These are phyloP conservation scores for Volucella bombylans DNA, from an alignment of 2,888 invertebrate species.

Conservation along the genomic window DNA sequence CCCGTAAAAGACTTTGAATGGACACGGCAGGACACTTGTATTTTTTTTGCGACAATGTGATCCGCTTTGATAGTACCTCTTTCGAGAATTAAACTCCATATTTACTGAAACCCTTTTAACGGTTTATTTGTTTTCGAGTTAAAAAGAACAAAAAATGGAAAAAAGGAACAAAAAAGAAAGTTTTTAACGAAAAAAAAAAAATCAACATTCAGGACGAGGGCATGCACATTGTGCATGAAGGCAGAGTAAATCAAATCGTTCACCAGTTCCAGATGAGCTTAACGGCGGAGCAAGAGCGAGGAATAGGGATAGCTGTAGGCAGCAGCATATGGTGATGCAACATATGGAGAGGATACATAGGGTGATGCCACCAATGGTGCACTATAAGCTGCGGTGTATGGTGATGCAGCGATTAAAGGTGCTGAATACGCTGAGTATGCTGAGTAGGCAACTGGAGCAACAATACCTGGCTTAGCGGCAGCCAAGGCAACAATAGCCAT, in stretches of 20 bases:
- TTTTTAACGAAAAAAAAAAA: background rate
- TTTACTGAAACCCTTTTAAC: conserved; percentile 31
- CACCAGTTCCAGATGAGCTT: conserved; percentile 20
- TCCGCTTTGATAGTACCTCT: background rate
- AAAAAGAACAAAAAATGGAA: conserved; percentile 5
- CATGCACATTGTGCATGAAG: background rate
- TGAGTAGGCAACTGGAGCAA: conserved; percentile 77
- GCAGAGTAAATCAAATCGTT: conserved; percentile 17
- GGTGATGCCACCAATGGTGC: conserved; percentile 76
- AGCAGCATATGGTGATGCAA: conserved; percentile 77
- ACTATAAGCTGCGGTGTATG: conserved; percentile 76
- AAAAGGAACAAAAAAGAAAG: background rate
- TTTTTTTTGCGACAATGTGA: no score
- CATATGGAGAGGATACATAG: conserved; percentile 76
- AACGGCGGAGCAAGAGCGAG: conserved; percentile 57
- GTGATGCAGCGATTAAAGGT: conserved; percentile 75
- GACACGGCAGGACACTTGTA: no score
- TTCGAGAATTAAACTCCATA: conserved; percentile 17
- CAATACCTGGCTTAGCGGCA: conserved; percentile 78
- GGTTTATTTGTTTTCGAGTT: conserved; percentile 49
- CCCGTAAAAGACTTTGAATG: no score
- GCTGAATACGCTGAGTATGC: conserved; percentile 76
- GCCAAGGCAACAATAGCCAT: conserved; percentile 78
- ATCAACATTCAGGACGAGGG: conserved; percentile 33
- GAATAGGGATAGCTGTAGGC: conserved; percentile 77